Conservation (phyloP, 2,888 invertebrate genomes). For the Andrena flavipes region DNA sequence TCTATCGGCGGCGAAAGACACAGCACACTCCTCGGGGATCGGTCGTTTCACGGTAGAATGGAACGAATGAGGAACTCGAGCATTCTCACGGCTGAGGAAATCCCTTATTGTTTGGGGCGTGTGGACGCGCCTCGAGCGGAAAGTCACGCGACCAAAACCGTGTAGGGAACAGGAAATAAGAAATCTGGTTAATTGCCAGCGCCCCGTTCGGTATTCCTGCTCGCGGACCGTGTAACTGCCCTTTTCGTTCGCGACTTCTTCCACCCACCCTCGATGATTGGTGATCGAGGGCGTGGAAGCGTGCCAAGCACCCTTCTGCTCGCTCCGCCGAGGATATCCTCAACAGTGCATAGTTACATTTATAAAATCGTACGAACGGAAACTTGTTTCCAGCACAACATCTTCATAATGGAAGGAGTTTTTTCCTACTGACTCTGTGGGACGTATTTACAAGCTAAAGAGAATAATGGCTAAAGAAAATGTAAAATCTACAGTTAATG, state of each 20-base stretch:
- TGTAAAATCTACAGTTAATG: too few relatives aligned
- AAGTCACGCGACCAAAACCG: slow-evolving; percentile 68
- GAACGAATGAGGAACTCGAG: slow-evolving; percentile 49
- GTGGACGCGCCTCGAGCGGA: slow-evolving; percentile 65
- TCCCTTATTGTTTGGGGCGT: slow-evolving; percentile 64
- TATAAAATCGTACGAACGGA: not conserved
- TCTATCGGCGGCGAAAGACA: slow-evolving; percentile 18
- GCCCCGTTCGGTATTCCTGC: slow-evolving; percentile 53
- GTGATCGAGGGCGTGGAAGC: slow-evolving; percentile 21
- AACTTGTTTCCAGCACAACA: not conserved
- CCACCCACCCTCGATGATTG: not conserved
- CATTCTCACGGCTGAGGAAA: slow-evolving; percentile 71
- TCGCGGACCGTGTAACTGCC: slow-evolving; percentile 49
- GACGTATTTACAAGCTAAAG: not conserved
- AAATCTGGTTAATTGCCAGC: slow-evolving; percentile 67
- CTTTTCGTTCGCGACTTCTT: not conserved
- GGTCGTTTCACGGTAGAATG: slow-evolving; percentile 53
- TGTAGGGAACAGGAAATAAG: slow-evolving; percentile 69
- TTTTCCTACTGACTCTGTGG: too few relatives aligned
- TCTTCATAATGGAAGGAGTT: not conserved
- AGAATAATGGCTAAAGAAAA: not conserved
- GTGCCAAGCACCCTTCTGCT: slow-evolving; percentile 8
- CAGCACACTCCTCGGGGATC: slow-evolving; percentile 8
- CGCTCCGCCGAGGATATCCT: not conserved
- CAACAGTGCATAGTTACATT: not conserved